These are phyloP conservation scores for Blera fallax DNA, from an alignment of 2,888 invertebrate species.

Conservation along the genomic window DNA sequence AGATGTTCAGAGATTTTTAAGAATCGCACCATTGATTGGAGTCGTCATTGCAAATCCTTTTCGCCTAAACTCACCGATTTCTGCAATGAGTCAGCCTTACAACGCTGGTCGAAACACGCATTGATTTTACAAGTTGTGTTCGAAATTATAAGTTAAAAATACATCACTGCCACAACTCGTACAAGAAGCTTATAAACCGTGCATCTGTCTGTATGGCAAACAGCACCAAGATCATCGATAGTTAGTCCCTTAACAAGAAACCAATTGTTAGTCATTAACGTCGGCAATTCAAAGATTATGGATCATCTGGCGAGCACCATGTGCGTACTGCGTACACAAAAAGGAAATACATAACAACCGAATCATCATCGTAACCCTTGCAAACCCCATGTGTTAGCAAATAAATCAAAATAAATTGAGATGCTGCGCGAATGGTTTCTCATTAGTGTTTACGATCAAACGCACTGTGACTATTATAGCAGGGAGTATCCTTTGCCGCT, in stretches of 20 bases:
- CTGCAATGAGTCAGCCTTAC: no score
- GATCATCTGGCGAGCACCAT: constrained; percentile 35
- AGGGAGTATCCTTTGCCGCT: not conserved
- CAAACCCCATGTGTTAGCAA: constrained; percentile 24
- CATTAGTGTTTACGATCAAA: constrained; percentile 43
- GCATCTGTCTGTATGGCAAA: not conserved
- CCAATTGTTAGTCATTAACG: constrained; percentile 34
- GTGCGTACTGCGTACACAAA: constrained; percentile 12
- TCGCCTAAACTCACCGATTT: not conserved
- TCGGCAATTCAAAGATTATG: not conserved
- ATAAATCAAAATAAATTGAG: constrained; percentile 59
- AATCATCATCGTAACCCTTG: not conserved
- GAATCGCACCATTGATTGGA: not conserved
- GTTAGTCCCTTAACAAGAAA: not conserved
- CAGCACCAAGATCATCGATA: not conserved
- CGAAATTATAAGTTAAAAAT: no score
- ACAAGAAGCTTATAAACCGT: no score
- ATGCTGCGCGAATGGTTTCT: constrained; percentile 36
- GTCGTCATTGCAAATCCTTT: not conserved
- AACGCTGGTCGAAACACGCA: no score
- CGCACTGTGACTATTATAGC: not conserved
- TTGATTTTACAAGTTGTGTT: no score
- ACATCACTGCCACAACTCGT: no score
- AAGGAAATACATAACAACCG: not conserved
- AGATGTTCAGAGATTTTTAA: not conserved